A percentile compares a stretch with the other conserved stretches of the same genome.
Conservation (phyloP, 2,888 invertebrate species). For the Philaethria dido region DNA sequence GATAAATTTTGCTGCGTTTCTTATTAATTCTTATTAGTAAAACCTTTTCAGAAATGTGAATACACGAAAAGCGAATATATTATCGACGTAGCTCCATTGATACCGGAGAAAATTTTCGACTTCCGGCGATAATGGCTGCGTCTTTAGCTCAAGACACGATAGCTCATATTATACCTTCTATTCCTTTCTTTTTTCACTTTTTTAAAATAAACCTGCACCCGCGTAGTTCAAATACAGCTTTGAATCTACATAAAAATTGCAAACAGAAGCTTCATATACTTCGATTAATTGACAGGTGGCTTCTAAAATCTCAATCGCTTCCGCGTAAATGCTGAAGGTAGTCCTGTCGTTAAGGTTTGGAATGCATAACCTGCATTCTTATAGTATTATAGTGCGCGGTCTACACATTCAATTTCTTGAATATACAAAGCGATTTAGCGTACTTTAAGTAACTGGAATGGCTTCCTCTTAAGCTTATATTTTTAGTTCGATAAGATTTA, state of each 20-base stretch:
- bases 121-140: constrained; percentile 74
- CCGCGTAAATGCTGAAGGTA: constrained; percentile 74
- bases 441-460: constrained; percentile 76
- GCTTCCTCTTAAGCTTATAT: constrained; percentile 75
- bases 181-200: constrained; percentile 77
- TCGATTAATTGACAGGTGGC: constrained; percentile 67
- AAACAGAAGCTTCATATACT: constrained; percentile 73
- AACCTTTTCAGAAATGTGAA: constrained; percentile 78
- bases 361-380: constrained; percentile 68
- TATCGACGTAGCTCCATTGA: constrained; percentile 68
- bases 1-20: constrained; percentile 83
- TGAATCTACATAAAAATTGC: constrained; percentile 68
- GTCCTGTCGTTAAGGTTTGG: constrained; percentile 57
- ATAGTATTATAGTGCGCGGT: constrained; percentile 73
- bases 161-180: constrained; percentile 79
- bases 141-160: constrained; percentile 78
- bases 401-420: constrained; percentile 69
- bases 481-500: constrained; percentile 68
- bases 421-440: constrained; percentile 62
- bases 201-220: constrained; percentile 78
- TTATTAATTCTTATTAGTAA: constrained; percentile 79
- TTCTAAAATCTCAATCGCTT: constrained; percentile 73
- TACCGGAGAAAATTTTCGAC: constrained; percentile 66
- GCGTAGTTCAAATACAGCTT: constrained; percentile 79
- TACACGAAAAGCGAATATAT: constrained; percentile 76